These are phyloP conservation scores for Acrossocheilus wenchowensis DNA, from an alignment of 2,797 vertebrate genomes.

Conservation along the genomic window DNA sequence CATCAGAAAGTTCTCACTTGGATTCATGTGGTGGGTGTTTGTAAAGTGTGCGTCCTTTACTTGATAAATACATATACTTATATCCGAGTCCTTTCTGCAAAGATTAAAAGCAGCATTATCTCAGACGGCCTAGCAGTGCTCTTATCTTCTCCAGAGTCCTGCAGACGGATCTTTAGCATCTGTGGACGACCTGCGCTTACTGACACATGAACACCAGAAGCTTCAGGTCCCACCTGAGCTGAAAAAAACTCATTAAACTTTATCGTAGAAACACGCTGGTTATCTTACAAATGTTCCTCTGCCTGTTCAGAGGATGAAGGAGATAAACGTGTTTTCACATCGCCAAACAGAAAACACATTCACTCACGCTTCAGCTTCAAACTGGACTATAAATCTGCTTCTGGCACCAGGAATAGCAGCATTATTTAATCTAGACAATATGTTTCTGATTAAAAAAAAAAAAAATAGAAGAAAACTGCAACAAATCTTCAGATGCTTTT, in stretches of 20 bases:
- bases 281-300: slow-evolving; percentile 13
- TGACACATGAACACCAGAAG: slow-evolving; percentile 17
- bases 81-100: background rate
- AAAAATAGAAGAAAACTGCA: background rate
- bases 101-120: slow-evolving; percentile 1
- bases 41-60: background rate
- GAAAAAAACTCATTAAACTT: slow-evolving; percentile 29
- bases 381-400: background rate
- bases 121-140: background rate
- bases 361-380: background rate
- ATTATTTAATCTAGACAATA: slow-evolving; percentile 5
- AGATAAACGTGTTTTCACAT: slow-evolving; percentile 24
- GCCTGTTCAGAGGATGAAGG: slow-evolving; percentile 12
- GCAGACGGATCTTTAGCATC: slow-evolving; percentile 1
- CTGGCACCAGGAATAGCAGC: background rate
- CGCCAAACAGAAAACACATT: slow-evolving; percentile 10
- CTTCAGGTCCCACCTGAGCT: background rate
- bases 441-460: background rate
- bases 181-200: background rate
- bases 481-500: slow-evolving; percentile 10
- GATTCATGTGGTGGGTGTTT: background rate
- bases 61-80: background rate
- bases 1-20: background rate
- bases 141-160: slow-evolving; percentile 13
- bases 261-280: background rate